Evolutionary conservation across 2,797 vertebrate genomes (phyloP).

Genomic region (Rhodeus uyekii): DNA sequence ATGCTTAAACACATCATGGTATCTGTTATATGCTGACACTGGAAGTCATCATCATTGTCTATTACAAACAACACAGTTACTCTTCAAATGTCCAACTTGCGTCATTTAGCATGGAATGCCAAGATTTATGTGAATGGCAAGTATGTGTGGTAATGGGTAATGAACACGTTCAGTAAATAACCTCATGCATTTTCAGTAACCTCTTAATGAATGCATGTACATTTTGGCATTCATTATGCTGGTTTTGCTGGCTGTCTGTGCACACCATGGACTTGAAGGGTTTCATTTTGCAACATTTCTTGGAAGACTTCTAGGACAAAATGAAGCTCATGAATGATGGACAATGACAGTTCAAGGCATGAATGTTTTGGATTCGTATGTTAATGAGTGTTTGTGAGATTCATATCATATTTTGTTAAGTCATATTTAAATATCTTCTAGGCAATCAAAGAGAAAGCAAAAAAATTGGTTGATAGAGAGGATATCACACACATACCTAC

Average conservation of each 20-base stretch:
- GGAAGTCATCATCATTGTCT: slow-evolving; percentile 44
- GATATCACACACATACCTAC: too few species aligned
- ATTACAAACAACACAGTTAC: slow-evolving; percentile 42
- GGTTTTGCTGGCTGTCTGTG: neutral
- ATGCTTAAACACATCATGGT: slow-evolving; percentile 43
- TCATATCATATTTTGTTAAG: neutral
- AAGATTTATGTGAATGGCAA: slow-evolving; percentile 13
- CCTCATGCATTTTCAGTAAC: slow-evolving; percentile 46
- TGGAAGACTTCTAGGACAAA: neutral
- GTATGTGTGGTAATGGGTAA: neutral
- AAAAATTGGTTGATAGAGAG: neutral
- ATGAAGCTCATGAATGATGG: neutral
- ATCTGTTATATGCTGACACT: slow-evolving; percentile 32
- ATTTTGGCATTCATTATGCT: slow-evolving; percentile 20
- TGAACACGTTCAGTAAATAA: slow-evolving; percentile 38
- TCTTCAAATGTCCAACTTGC: slow-evolving; percentile 40
- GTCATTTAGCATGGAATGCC: slow-evolving; percentile 19
- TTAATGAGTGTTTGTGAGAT: neutral
- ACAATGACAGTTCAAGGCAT: neutral
- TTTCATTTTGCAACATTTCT: neutral
- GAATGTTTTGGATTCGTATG: neutral
- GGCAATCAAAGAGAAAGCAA: neutral
- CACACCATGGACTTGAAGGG: neutral
- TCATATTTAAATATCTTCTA: neutral
- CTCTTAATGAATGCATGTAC: slow-evolving; percentile 32